A percentile compares a stretch with the other conserved stretches of the same genome.
Conservation (phyloP, 1,140 invertebrate species). For the Leptestheria dahalacensis region DNA sequence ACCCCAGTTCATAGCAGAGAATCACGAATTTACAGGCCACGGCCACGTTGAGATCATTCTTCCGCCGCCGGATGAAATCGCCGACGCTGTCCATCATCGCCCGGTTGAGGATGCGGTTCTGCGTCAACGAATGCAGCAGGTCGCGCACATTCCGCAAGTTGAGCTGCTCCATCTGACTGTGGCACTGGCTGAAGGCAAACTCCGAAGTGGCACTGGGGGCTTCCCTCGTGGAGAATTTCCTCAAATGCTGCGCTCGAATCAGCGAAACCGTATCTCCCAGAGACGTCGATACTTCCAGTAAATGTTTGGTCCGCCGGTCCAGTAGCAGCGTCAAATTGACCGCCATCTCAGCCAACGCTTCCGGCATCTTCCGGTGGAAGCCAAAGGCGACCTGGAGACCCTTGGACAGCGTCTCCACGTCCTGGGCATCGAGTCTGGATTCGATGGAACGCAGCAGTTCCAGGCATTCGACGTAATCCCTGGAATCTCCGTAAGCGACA, state of each 20-base stretch:
- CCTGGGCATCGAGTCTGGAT: slow-evolving; percentile 17
- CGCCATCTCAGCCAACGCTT: slow-evolving; percentile 24
- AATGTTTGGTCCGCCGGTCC: neutral
- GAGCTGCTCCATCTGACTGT: neutral
- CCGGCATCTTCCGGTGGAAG: slow-evolving; percentile 21
- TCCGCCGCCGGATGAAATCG: slow-evolving; percentile 28
- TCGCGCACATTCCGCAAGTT: neutral
- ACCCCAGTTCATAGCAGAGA: slow-evolving; percentile 32
- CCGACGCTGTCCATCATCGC: slow-evolving; percentile 30
- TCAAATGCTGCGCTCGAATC: neutral
- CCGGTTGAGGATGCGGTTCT: slow-evolving; percentile 13
- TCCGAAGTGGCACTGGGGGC: neutral
- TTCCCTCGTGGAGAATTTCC: neutral
- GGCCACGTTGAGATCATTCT: slow-evolving; percentile 29
- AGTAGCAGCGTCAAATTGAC: neutral
- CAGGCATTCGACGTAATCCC: slow-evolving; percentile 16
- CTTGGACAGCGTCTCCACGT: slow-evolving; percentile 18
- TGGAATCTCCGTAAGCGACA: slow-evolving; percentile 27
- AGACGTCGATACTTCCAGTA: neutral
- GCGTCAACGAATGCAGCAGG: neutral
- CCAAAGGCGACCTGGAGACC: slow-evolving; percentile 14
- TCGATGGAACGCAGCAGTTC: slow-evolving; percentile 16
- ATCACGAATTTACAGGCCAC: slow-evolving; percentile 33
- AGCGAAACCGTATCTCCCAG: neutral
- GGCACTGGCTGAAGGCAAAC: neutral